phyloP scores from a whole-genome alignment of 2,888 invertebrate genomes.

The Hemithea aestivaria region DNA sequence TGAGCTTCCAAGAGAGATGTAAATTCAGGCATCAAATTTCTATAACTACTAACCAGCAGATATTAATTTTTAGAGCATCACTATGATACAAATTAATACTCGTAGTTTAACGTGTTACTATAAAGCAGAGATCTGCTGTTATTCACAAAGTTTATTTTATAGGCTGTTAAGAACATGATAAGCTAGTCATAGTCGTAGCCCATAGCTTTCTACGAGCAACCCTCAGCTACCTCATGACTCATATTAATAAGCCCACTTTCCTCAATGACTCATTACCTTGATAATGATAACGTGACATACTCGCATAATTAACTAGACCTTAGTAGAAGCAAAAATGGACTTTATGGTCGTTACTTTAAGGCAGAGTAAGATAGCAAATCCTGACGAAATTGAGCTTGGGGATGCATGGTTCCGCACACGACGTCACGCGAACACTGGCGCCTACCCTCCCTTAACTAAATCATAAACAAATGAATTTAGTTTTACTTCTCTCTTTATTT shows the following conservation, averaged over 20 bases:
- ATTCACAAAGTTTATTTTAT: too few species aligned
- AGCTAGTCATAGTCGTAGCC: constrained; percentile 12
- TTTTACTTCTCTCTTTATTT: constrained; percentile 41
- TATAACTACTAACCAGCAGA: too few species aligned
- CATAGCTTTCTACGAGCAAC: constrained; percentile 25
- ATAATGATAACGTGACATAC: constrained; percentile 52
- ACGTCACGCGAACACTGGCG: constrained; percentile 64
- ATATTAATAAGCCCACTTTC: constrained; percentile 58
- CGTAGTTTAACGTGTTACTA: too few species aligned
- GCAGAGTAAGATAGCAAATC: constrained; percentile 12
- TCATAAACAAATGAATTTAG: constrained; percentile 60
- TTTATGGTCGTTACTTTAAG: constrained; percentile 30
- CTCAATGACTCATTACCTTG: constrained; percentile 67
- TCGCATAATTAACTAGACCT: constrained; percentile 21
- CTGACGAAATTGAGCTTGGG: constrained; percentile 25
- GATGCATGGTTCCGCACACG: constrained; percentile 38
- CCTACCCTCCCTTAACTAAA: constrained; percentile 57
- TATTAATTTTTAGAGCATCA: too few species aligned
- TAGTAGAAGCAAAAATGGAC: constrained; percentile 27
- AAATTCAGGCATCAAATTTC: too few species aligned
- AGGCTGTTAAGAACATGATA: background rate
- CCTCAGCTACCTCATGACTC: constrained; percentile 46
- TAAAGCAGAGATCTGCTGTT: too few species aligned
- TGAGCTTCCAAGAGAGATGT: too few species aligned
- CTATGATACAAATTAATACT: too few species aligned